Base-by-base conservation (phyloP, 1,140 invertebrate genomes). In the Hirudo medicinalis region DNA sequence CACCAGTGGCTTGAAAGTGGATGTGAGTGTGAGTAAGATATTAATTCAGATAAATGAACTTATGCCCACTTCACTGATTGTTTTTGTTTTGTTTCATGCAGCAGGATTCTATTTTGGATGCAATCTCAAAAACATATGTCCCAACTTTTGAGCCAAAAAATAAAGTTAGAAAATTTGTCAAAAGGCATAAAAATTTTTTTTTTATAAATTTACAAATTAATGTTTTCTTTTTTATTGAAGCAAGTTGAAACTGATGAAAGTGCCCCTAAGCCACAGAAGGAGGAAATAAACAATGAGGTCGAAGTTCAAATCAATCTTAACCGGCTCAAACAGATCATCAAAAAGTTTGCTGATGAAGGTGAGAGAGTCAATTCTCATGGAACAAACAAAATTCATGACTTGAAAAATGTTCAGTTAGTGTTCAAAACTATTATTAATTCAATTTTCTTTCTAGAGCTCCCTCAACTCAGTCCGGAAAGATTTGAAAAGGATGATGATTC, bases 401-500 rank as follows among this genome's bases (percentile, higher is more conserved):
- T 36, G 2, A 36, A 36, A 36, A 36, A 6, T 40, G 11, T 40
- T 40, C 4, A 40, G 11, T 4, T 40, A 11, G 71, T 43, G 70
- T 73, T 66, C 15, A 66, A 19, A 15, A 66, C 5, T 36, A 66
- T 15, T n/a, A 66, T 27, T 68, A 68, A 17, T n/a, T 69, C 27
- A 27, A n/a, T n/a, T 40, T 22, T 54, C 20, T 71, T 29, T 15
- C 17, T 53, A 71, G 70, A 11, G 19, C 22, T 54, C 20, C 19
- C 57, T 20, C 60, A 22, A 22, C 20, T 97, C 66, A 86, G 86
- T 19, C 91, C 93, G 0, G 84, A 97, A 63, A 94, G 97, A 75
- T 99, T 99, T 83, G 96, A 99, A 79, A 99, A 99, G 79, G 96
- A 99, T 79, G 94, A 99, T 82, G 96, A 99, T 78, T 86, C 84